Base-by-base conservation (phyloP, 2,113 vertebrate species). In the Copsychus sechellarum region DNA sequence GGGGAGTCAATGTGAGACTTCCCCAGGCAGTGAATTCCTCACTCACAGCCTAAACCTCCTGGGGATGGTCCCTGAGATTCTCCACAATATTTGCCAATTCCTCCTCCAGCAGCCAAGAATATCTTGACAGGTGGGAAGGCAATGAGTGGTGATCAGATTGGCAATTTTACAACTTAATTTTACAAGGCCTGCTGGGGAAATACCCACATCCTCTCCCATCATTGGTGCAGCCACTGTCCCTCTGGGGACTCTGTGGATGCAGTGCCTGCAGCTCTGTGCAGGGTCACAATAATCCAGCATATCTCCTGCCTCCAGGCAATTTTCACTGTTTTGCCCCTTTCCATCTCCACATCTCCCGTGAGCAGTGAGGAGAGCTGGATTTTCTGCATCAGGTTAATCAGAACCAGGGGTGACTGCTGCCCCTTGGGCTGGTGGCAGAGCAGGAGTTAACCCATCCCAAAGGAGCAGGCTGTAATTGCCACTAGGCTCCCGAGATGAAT, bases 201-300 rank as follows among this genome's bases (percentile, higher is more conserved):
- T 5, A 12, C 40, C 25, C 40, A 40, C 1, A 1, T 42, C 62
- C 38, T 50, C 17, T 60, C 17, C 60, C 5, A 0, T 50, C 43
- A 1, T 10, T 42, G 36, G 64, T 14, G 69, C 53, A 74, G 28
- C 11, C 1, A 0, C 29, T 40, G 33, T 18, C 42, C 33, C 29
- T 62, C 34, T 34, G 33, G 29, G 53, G 6, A 28, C 36, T 33
- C 43, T 31, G 3, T 47, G 18, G 66, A 72, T 8, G 2, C 1
- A 0, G 29, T 0, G 2, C 25, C 28, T 19, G 33, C 42, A 58
- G 69, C 61, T 40, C 56, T 5, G 0, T 12, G 24, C 4, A 1
- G 47, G 1, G 26, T 17, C 0, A 1, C 61, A 40, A 15, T 16
- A 36, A 47, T 1, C 40, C 20, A 40, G 31, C 12, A 2, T 1